These are phyloP conservation scores for Megathymus violae DNA, from an alignment of 1,140 invertebrate species.

Conservation along the genomic window DNA sequence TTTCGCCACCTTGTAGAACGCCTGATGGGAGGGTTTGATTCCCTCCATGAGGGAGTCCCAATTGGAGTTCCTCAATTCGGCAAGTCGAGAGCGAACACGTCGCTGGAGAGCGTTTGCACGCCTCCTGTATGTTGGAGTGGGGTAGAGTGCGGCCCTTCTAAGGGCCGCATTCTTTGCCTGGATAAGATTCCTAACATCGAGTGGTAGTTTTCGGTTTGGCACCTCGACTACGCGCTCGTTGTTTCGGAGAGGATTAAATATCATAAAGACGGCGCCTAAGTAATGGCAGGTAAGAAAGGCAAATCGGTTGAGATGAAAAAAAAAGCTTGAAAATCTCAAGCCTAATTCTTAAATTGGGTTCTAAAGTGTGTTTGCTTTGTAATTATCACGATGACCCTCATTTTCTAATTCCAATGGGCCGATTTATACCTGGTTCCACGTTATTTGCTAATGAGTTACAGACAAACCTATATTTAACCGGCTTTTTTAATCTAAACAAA, in stretches of 20 bases:
- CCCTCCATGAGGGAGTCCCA: no score
- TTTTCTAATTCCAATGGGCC: slow-evolving; percentile 63
- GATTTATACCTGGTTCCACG: slow-evolving; percentile 59
- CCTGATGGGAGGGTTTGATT: no score
- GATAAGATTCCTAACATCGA: no score
- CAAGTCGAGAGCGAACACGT: no score
- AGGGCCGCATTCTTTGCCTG: no score
- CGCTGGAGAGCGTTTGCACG: no score
- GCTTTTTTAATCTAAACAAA: slow-evolving; percentile 55
- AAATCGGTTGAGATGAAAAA: slow-evolving; percentile 32
- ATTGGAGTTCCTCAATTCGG: no score
- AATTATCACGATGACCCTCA: slow-evolving; percentile 77
- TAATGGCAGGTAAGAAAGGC: slow-evolving; percentile 40
- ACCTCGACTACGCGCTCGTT: no score
- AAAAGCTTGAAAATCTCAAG: slow-evolving; percentile 46
- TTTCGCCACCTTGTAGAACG: no score
- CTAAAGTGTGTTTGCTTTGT: slow-evolving; percentile 67
- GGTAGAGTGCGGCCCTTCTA: no score
- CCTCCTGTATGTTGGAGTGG: no score
- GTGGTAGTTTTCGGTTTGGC: no score
- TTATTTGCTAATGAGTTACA: slow-evolving; percentile 68
- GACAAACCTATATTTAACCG: slow-evolving; percentile 48
- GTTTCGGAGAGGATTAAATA: slow-evolving; percentile 14
- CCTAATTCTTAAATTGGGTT: slow-evolving; percentile 58
- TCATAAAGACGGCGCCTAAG: slow-evolving; percentile 10